These are phyloP conservation scores for Xiphophorus couchianus DNA, from an alignment of 2,113 vertebrate species.

Conservation along the genomic window DNA sequence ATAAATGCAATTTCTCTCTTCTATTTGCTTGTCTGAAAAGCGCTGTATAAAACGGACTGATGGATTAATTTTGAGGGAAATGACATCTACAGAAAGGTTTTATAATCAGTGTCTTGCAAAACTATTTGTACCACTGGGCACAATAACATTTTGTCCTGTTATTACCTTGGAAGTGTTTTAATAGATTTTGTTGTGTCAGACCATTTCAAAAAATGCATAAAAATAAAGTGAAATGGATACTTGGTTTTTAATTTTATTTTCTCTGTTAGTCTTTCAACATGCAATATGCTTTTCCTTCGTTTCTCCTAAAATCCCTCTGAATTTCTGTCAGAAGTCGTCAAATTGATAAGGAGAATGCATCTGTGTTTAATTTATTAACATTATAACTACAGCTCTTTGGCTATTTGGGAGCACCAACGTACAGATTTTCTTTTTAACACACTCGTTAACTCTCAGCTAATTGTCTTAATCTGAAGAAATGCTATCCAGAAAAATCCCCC, in stretches of 20 bases:
- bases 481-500: neutral
- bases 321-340: no score
- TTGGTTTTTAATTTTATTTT: neutral
- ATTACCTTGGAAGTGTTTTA: no score
- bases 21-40: neutral
- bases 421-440: neutral
- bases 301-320: neutral
- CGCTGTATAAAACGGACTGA: neutral
- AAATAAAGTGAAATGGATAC: no score
- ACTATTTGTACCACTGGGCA: no score
- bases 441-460: neutral
- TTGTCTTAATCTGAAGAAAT: constrained; percentile 18
- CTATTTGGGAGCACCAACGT: constrained; percentile 17
- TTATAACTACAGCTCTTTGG: neutral
- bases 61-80: neutral
- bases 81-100: no score
- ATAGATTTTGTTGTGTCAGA: no score
- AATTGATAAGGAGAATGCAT: neutral
- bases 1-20: neutral
- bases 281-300: neutral
- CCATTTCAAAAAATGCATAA: no score
- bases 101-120: no score
- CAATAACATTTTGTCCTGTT: no score
- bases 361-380: neutral
- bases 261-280: neutral